These are phyloP conservation scores for Drosophila guanche DNA, from an alignment of 1,140 invertebrate species.

Conservation along the genomic window DNA sequence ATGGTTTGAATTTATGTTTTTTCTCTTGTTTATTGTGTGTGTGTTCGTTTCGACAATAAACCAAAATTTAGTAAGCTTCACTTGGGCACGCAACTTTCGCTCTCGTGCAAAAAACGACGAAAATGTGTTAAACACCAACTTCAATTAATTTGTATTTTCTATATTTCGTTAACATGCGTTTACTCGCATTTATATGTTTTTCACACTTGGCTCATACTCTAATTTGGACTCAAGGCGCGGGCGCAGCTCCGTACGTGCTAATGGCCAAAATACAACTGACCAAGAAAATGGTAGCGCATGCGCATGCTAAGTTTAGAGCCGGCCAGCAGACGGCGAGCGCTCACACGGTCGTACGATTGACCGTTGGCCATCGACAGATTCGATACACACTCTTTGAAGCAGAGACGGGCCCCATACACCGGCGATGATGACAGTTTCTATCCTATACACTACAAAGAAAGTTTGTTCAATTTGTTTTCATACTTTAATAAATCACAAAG, in stretches of 20 bases:
- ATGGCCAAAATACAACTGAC: conserved; percentile 82
- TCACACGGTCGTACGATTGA: conserved; percentile 5
- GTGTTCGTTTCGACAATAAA: conserved; percentile 13
- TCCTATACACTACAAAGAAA: no score
- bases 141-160: conserved; percentile 67
- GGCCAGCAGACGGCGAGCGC: conserved; percentile 16
- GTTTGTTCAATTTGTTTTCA: no score
- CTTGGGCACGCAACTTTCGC: conserved; percentile 70
- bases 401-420: conserved; percentile 20
- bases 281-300: conserved; percentile 78
- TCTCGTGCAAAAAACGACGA: conserved; percentile 52
- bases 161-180: conserved; percentile 26
- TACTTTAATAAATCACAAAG: no score
- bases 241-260: conserved; percentile 79
- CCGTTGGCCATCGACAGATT: conserved; percentile 23
- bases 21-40: conserved; percentile 10
- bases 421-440: conserved; percentile 25
- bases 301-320: conserved; percentile 64
- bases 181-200: conserved; percentile 44
- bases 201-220: conserved; percentile 57
- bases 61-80: conserved; percentile 39
- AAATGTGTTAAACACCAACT: conserved; percentile 50
- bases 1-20: conserved; percentile 16
- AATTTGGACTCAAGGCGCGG: conserved; percentile 57
- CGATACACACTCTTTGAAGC: neutral